A percentile compares a stretch with the other conserved stretches of the same genome.
Conservation (phyloP, 2,113 vertebrate genomes). For the Choloepus hoffmanni region DNA sequence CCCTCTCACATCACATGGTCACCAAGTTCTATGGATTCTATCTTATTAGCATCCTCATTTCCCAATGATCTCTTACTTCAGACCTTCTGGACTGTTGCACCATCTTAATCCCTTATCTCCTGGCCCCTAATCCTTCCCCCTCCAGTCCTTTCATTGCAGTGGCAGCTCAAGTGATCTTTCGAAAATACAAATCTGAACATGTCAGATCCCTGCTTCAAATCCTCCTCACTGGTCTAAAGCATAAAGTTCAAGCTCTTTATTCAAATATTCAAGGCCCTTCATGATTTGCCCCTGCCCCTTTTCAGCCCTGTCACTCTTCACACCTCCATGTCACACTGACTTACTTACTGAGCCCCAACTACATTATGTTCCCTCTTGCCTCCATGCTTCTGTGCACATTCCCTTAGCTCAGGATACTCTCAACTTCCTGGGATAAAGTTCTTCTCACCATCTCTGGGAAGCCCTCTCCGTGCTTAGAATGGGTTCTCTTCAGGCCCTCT, state of each 20-base stretch:
- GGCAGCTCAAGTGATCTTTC: background rate
- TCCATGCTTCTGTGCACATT: background rate
- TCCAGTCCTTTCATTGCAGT: background rate
- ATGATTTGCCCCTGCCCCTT: background rate
- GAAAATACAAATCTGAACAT: conserved; percentile 40
- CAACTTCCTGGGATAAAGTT: background rate
- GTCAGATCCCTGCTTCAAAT: background rate
- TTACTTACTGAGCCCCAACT: background rate
- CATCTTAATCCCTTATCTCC: background rate
- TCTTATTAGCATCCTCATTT: background rate
- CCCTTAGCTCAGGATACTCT: background rate
- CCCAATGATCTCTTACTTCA: background rate
- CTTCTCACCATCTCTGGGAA: conserved; percentile 3
- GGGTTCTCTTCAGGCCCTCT: background rate
- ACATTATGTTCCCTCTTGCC: background rate
- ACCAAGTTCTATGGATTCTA: background rate
- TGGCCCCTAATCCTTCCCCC: background rate
- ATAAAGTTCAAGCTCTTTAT: background rate
- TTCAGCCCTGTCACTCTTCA: background rate
- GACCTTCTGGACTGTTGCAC: background rate
- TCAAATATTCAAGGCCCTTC: background rate
- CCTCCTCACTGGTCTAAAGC: background rate
- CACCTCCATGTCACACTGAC: background rate
- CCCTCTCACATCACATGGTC: background rate
- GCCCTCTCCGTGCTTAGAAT: background rate